Base-by-base conservation (phyloP, 1,140 invertebrate species). In the Drosophila azteca region DNA sequence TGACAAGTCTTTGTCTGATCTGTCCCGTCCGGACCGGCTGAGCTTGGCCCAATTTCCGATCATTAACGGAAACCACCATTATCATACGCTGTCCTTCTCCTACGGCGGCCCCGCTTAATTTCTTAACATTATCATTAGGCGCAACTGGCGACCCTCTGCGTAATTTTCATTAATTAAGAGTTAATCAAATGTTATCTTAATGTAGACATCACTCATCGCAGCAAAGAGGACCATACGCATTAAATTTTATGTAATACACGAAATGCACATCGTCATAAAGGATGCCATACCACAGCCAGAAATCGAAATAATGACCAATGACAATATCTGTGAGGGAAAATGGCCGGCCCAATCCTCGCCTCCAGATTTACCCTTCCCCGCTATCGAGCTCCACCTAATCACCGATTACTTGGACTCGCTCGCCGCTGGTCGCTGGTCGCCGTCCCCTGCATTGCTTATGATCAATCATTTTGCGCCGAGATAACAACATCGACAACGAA, bases 401-500 rank as follows among this genome's bases (percentile, higher is more conserved):
- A 20, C 35, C 61, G 75, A 71, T 78, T 64, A 59, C 52, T 29
- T 58, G 46, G 43, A 35, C 26, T 15, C 9, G 50, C 11, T 13
- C 3, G 35, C 66, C 44, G 55, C 29, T 69, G 52, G 57, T 61
- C 45, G 24, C 62, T 53, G 29, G 8, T 11, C 31, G 31, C 9
- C 9, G 9, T 9, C 46, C 15, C 50, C 49, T 49, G 46, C 73
- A 67, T 81, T 77, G 77, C 82, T 76, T 76, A 87, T 87, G 83
- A 87, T 87, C 82, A 87, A 87, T 87, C 82, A 87, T 82, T 70
- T 72, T 82, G 68, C 63, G 60, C 63, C 61, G 51, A 85, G 82
- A 85, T 85, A 78, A 85, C 77, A 81, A 85, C 73, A 64, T 72
- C 70, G 62, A 75, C 62, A 87, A 85, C 77, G 57, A 85, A 71